These are phyloP conservation scores for Eonycteris spelaea DNA, from an alignment of 2,113 vertebrate species.

Conservation along the genomic window DNA sequence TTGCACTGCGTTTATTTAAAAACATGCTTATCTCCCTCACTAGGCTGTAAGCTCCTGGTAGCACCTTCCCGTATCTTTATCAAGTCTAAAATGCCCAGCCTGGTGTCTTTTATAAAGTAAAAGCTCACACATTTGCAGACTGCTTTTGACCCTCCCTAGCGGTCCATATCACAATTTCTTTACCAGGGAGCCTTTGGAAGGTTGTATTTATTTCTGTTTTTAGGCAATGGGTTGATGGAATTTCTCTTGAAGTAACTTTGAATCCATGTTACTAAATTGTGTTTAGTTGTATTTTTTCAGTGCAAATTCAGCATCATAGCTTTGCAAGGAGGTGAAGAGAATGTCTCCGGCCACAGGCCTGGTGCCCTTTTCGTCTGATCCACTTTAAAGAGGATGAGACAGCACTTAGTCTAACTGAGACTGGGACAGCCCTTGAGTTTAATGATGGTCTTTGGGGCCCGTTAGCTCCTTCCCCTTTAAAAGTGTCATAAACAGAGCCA, in stretches of 20 bases:
- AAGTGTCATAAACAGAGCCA: conserved; percentile 3
- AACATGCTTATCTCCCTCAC: background rate
- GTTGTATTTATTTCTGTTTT: background rate
- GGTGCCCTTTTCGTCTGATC: background rate
- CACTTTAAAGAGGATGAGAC: background rate
- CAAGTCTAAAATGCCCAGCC: background rate
- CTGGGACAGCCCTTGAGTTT: background rate
- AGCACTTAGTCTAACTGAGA: background rate
- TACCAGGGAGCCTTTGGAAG: background rate
- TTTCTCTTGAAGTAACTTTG: background rate
- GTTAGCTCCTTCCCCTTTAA: background rate
- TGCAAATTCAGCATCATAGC: background rate
- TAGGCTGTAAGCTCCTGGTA: background rate
- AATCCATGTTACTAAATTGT: background rate
- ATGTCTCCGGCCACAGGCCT: background rate
- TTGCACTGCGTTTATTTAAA: background rate
- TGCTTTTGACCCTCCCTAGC: background rate
- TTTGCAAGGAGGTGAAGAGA: background rate
- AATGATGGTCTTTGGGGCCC: background rate
- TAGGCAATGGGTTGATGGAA: background rate
- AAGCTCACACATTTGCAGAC: background rate
- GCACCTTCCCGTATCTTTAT: background rate
- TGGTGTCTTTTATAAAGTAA: background rate
- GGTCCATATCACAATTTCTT: background rate
- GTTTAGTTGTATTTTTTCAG: background rate